Base-by-base conservation (phyloP, 2,113 vertebrate species). In the Myrmophylax atrothorax region DNA sequence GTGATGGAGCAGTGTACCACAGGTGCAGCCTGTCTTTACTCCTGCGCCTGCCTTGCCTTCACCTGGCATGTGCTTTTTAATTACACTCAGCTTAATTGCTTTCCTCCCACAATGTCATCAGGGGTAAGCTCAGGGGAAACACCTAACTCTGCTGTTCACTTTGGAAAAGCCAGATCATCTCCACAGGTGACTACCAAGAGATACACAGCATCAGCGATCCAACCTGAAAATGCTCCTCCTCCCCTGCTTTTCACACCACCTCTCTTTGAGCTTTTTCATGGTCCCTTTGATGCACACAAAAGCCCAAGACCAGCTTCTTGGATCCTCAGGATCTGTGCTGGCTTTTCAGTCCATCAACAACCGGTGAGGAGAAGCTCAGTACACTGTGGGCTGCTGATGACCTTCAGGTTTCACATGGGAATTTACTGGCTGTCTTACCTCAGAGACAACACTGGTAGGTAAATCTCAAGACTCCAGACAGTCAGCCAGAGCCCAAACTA, bases 1-100 rank as follows among this genome's bases (percentile, higher is more conserved):
- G 4, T 5, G 6, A 77, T 4, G 24, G 29, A 58, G 26, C 4
- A 3, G 47, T 9, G 56, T 0, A 12, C 4, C 2, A 2, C 7
- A 3, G 28, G 67, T 17, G 26, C 22, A 35, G n/a, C 33, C 31
- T 62, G 18, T 31, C 62, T 62, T 68, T 55, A 9, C 20, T 63
- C 68, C 81, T 72, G 50, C n/a, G 38, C 62, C 15, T 42, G 67
- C 15, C 24, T 67, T 16, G 5, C 8, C 1, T 24, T 75, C 66
- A 53, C 1, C 0, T 10, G 25, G 17, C 1, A 1, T 5, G 8
- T 33, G 10, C 23, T 85, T 59, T 47, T 50, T 56, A 68, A 38
- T 56, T 42, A 76, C 14, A 24, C 22, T 33, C 40, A 35, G 25
- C 10, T 82, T 50, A 52, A 76, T 1, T 35, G 49, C 35, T 18